Conservation (phyloP, 2,797 vertebrate species). For the Nyctibius grandis region DNA sequence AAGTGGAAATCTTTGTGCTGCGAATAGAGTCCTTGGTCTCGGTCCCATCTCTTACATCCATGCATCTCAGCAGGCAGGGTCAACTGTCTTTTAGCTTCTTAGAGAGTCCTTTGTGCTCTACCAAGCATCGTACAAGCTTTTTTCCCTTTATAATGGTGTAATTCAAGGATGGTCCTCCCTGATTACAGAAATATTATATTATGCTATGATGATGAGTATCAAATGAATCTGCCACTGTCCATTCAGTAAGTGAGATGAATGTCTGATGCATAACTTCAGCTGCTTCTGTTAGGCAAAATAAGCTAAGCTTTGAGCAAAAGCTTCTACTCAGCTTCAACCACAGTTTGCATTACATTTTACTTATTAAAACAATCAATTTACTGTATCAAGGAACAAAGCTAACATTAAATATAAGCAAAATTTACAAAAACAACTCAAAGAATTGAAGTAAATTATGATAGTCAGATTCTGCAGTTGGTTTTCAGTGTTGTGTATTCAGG, state of each 20-base stretch:
- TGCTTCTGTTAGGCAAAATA: not conserved
- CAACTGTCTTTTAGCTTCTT: not conserved
- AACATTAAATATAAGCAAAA: not conserved
- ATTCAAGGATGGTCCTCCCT: not conserved
- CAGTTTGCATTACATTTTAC: not conserved
- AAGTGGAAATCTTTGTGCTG: not conserved
- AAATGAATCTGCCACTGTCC: not conserved
- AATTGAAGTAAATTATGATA: not conserved
- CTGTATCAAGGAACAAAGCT: not conserved
- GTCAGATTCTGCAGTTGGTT: not conserved
- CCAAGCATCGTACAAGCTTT: not conserved
- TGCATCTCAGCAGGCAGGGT: not conserved
- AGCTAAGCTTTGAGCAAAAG: not conserved
- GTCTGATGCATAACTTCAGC: not conserved
- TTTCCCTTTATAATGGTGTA: not conserved
- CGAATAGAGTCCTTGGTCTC: not conserved
- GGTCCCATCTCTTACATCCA: not conserved
- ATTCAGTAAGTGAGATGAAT: not conserved
- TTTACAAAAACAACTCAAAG: not conserved
- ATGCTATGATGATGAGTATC: not conserved
- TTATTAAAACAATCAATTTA: not conserved
- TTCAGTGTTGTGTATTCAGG: not conserved
- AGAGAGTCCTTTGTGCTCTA: not conserved
- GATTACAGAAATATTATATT: not conserved
- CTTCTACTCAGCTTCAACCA: not conserved